Evolutionary conservation across 2,113 vertebrate genomes (phyloP).

Genomic region (Calypte anna): DNA sequence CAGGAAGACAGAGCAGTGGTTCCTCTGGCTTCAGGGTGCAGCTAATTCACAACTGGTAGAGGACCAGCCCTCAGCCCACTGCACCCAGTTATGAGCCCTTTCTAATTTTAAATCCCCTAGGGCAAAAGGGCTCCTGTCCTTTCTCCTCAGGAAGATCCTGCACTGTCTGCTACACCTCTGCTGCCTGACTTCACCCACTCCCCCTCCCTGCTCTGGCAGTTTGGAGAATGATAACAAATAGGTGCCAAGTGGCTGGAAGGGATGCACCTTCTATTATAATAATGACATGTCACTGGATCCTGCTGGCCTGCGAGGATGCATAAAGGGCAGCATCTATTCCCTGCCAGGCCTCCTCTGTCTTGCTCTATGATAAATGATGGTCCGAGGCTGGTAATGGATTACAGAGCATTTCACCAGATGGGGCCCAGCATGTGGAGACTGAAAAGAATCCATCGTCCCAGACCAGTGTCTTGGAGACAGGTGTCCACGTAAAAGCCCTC

Average conservation of each 20-base stretch:
- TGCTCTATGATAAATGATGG: neutral
- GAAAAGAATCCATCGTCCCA: neutral
- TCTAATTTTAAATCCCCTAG: accelerated
- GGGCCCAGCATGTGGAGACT: neutral
- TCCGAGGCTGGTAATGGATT: neutral
- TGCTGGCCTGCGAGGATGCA: neutral
- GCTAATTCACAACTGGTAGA: accelerated
- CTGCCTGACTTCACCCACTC: neutral
- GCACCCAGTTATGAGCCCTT: neutral
- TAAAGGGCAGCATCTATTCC: constrained; percentile 28
- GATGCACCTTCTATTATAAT: neutral
- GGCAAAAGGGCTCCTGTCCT: neutral
- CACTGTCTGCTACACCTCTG: neutral
- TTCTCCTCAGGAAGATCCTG: accelerated
- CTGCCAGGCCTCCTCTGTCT: constrained; percentile 7
- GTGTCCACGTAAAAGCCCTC: neutral
- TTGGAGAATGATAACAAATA: neutral
- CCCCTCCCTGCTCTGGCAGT: neutral
- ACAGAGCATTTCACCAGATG: constrained; percentile 18
- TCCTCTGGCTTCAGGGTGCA: accelerated
- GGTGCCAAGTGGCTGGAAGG: neutral
- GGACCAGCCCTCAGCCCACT: neutral
- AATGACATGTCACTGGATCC: constrained; percentile 6
- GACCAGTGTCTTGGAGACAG: neutral
- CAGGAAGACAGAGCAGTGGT: accelerated